Base-by-base conservation (phyloP, 2,797 vertebrate species). In the Premnoplex brunnescens region DNA sequence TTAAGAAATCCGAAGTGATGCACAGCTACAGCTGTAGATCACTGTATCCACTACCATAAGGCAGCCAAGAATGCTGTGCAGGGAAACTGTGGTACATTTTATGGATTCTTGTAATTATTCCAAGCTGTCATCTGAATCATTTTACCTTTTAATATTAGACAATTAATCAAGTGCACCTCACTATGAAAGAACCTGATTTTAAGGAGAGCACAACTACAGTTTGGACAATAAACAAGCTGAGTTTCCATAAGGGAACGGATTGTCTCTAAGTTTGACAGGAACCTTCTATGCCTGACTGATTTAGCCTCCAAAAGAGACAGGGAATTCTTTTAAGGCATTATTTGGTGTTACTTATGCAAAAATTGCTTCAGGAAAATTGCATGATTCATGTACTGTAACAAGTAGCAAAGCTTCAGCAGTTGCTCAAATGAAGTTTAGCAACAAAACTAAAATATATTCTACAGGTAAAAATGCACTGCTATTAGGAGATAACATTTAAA, bases 121-220 rank as follows among this genome's bases (percentile, higher is more conserved):
- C 1, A 0, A 90, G 64, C 26, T 83, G n/a, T 39, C 14, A 24
- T 30, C 36, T n/a, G 27, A 87, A 67, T 34, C 12, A 2, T 19
- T 8, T 3, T 68, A 9, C 23, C 23, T 85, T 22, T 66, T 66
- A 88, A 62, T 5, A 43, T 13, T 10, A 66, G 26, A 32, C 5
- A 7, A 39, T 43, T 59, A 72, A 13, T 5, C 3, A 2, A 3
- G 18, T 46, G 14, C 6, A 6, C 9, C 27, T 58, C 15, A 58
- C 8, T 34, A 5, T 55, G 21, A 43, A 5, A 84, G 18, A 84
- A 68, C 13, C 3, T 46, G 14, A 46, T 60, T 88, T 62, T 76
- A 54, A 87, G 30, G 14, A 64, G 20, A 76, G 15, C 8, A 23
- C 0, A 4, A 2, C 22, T 36, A 27, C 2, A 1, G 11, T 46